Percentiles rank a stretch among this genome's conserved stretches.
phyloP scores from a whole-genome alignment of 2,113 vertebrate genomes.

The Poeciliopsis occidentalis region DNA sequence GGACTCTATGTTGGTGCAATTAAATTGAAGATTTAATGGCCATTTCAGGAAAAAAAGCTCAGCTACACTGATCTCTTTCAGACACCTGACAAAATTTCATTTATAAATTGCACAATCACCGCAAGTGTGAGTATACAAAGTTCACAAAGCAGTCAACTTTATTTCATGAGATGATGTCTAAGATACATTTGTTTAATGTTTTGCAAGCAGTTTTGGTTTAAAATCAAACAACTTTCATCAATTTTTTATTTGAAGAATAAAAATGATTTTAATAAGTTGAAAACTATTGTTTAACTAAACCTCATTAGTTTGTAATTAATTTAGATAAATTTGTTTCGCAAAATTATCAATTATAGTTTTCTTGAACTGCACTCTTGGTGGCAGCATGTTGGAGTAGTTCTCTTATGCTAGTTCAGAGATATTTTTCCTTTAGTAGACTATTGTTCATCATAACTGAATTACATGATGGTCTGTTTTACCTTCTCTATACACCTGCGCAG shows the following conservation, averaged over 20 bases:
- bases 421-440: too few species aligned
- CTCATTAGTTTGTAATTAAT: too few species aligned
- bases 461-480: conserved; percentile 72
- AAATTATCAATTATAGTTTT: too few species aligned
- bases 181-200: background rate
- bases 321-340: too few species aligned
- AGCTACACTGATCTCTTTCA: too few species aligned
- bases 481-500: conserved; percentile 94
- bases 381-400: too few species aligned
- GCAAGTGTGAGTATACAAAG: background rate
- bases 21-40: too few species aligned
- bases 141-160: background rate
- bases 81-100: conserved; percentile 9
- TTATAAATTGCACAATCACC: conserved; percentile 13
- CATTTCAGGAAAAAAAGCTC: too few species aligned
- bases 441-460: background rate
- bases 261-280: background rate
- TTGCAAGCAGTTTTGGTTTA: background rate
- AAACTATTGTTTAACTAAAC: background rate
- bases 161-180: background rate
- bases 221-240: background rate
- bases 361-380: too few species aligned
- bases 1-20: too few species aligned
- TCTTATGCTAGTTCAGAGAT: too few species aligned
- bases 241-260: background rate